Base-by-base conservation (phyloP, 2,888 invertebrate genomes). In the Biston stratarius region DNA sequence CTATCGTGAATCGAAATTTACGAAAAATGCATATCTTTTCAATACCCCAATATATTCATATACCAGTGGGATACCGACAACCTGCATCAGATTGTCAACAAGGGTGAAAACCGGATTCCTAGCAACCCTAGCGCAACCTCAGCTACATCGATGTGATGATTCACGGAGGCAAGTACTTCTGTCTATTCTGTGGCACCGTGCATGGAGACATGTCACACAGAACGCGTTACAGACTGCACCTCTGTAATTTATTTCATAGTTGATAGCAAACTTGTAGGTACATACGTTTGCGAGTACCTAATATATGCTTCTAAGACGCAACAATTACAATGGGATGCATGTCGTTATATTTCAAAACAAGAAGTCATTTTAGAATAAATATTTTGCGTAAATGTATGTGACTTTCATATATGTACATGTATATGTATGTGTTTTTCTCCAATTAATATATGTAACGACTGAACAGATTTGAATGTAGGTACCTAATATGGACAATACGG, bases 111-210 rank as follows among this genome's bases (percentile, higher is more conserved):
- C 67, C 67, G 67, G 67, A 57, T 48, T 62, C 62, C 47, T 48
- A 58, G 42, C 53, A 62, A 67, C 58, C 62, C 67, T 62, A 67
- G 58, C n/a, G 34, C 52, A 48, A 78, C 67, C 72, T 73, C 61
- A 74, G 52, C 66, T 64, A 62, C 59, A 53, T 40, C 49, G 69
- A 58, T 34, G 67, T 52, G 70, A 71, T 86, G 82, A 84, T 83
- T 86, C 84, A 85, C 76, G 69, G 69, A 70, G 75, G 81, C 76
- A 83, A 42, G 14, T 15, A 52, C 55, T 60, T 3, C 6, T 55
- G 47, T 15, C 1, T 64, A 64, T 55, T 53, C 48, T 60, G 48
- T 48, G 14, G 79, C 74, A 77, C 74, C 73, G 71, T 77, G 77
- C 73, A 69, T 73, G 73, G 73, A 72, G 72, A 77, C 76, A 76